Conservation (phyloP, 2,888 invertebrate species). For the Arenicola marina region DNA sequence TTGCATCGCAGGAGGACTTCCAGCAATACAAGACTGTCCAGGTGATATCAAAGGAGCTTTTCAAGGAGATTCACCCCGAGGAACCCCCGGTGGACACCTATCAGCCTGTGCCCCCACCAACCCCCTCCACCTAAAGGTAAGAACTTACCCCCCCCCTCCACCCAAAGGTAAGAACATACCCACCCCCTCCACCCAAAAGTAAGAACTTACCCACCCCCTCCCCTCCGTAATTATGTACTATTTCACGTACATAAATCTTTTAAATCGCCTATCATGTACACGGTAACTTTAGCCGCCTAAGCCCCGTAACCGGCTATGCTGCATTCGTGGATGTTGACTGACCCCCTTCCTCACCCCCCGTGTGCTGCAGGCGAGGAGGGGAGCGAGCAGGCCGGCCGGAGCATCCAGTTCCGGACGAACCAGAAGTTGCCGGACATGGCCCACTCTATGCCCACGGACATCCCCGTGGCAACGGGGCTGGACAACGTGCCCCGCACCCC, state of each 20-base stretch:
- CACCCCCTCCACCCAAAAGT: slow-evolving; percentile 6
- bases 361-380: too few species aligned
- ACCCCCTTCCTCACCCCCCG: too few species aligned
- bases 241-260: too few species aligned
- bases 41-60: slow-evolving; percentile 84
- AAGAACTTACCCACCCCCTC: too few species aligned
- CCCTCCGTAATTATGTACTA: too few species aligned
- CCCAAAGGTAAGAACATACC: slow-evolving; percentile 3
- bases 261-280: too few species aligned
- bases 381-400: too few species aligned
- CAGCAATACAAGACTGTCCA: slow-evolving; percentile 73
- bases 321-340: too few species aligned
- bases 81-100: slow-evolving; percentile 61
- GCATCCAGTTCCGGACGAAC: too few species aligned
- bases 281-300: too few species aligned
- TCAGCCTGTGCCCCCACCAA: slow-evolving; percentile 76
- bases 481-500: slow-evolving; percentile 42
- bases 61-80: slow-evolving; percentile 72
- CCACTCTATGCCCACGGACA: slow-evolving; percentile 55
- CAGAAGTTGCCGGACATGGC: slow-evolving; percentile 41
- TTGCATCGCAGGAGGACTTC: not conserved
- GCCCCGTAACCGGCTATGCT: too few species aligned
- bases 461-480: slow-evolving; percentile 40
- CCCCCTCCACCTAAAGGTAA: slow-evolving; percentile 62
- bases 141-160: slow-evolving; percentile 67